These are phyloP conservation scores for Catonia carolina DNA, from an alignment of 2,888 invertebrate species.

Conservation along the genomic window DNA sequence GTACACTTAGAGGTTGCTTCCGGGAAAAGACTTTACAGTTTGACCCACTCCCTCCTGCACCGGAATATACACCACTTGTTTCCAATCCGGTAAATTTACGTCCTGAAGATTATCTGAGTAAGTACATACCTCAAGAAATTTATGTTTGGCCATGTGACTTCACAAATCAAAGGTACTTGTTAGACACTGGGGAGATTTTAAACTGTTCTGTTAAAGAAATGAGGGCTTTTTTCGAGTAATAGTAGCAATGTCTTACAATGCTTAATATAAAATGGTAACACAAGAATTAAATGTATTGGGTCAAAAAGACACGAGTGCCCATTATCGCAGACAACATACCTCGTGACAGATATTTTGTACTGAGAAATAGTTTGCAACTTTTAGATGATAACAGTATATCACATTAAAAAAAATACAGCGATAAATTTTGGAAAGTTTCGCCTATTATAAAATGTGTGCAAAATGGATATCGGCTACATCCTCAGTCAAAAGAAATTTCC, in stretches of 20 bases:
- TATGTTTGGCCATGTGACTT: background rate
- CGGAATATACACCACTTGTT: background rate
- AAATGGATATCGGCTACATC: background rate
- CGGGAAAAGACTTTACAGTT: constrained; percentile 8
- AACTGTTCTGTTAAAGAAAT: background rate
- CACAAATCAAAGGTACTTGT: background rate
- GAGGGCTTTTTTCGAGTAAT: constrained; percentile 2
- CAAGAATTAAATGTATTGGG: constrained; percentile 20
- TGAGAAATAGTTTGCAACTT: background rate
- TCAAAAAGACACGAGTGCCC: background rate
- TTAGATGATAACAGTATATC: background rate
- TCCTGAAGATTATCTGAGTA: constrained; percentile 6
- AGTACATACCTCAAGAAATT: constrained; percentile 9
- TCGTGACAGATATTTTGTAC: constrained; percentile 9
- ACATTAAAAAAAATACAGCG: background rate
- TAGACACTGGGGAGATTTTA: background rate
- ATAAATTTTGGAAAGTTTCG: constrained; percentile 12
- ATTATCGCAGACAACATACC: constrained; percentile 8
- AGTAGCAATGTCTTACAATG: constrained; percentile 14
- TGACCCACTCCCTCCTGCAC: constrained; percentile 12
- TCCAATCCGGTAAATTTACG: constrained; percentile 1
- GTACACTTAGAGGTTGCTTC: constrained; percentile 20
- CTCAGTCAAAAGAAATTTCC: constrained; percentile 29
- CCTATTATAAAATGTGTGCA: background rate
- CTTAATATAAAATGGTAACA: constrained; percentile 9